Evolutionary conservation across 2,797 vertebrate species (phyloP).

Genomic region (Tympanoctomys barrerae): DNA sequence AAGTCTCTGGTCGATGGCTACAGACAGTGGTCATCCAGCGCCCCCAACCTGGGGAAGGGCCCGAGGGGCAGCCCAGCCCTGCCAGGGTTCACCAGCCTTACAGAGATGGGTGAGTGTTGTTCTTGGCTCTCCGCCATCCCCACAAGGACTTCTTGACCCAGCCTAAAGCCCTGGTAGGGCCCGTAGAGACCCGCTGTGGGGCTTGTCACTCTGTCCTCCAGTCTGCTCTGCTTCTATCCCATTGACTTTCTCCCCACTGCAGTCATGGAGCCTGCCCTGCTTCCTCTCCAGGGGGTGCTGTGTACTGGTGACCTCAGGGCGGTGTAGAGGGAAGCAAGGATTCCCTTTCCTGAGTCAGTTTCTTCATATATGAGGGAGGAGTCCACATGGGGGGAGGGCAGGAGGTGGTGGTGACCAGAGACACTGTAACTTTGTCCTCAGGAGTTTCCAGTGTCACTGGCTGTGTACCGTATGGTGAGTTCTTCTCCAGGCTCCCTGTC

Average conservation of each 20-base stretch:
- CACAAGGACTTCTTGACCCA: neutral
- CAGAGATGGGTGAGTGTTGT: constrained; percentile 94
- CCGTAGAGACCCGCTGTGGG: neutral
- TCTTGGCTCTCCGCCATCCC: neutral
- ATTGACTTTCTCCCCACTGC: neutral
- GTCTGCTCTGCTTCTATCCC: neutral
- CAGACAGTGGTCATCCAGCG: constrained; percentile 96
- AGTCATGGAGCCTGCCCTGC: neutral
- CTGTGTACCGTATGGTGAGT: neutral
- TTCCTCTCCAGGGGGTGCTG: neutral
- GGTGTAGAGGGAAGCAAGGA: neutral
- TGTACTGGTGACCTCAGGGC: neutral
- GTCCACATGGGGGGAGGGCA: neutral
- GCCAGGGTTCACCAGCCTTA: constrained; percentile 95
- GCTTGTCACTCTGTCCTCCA: neutral
- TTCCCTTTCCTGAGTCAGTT: neutral
- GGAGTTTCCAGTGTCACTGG: neutral
- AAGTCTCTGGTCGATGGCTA: constrained; percentile 94
- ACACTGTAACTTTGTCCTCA: neutral
- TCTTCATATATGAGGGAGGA: neutral
- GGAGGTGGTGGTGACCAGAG: neutral
- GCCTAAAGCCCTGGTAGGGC: neutral
- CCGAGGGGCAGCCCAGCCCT: constrained; percentile 93
- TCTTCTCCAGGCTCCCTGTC: neutral
- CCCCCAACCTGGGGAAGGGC: constrained; percentile 96